Base-by-base conservation (phyloP, 2,888 invertebrate species). In the Polydesmus complanatus region DNA sequence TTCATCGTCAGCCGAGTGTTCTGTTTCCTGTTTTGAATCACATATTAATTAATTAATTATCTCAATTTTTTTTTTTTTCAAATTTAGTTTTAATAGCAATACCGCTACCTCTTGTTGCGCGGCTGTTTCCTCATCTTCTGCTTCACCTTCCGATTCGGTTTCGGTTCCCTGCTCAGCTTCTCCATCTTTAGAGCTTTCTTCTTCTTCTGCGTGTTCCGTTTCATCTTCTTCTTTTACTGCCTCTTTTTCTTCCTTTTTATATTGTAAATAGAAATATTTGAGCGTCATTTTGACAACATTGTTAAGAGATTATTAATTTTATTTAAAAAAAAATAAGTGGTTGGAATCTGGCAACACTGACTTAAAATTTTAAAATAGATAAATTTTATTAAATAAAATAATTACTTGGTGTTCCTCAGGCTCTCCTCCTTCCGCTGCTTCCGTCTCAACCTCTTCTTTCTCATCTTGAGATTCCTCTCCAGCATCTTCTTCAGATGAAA, bases 201-300 rank as follows among this genome's bases (percentile, higher is more conserved):
- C 23, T 54, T 56, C 21, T 64, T 22, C 37, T 14, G 5, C 37
- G 14, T 5, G 37, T 8, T 37, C 37, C 52, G 37, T 47, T 8
- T 37, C 14, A 14, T 37, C 37, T 37, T 37, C 14, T 37, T 37
- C 37, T 37, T 5, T 14, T 37, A 37, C 37, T 37, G 5, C 14
- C 14, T 37, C 37, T 8, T 8, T 14, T 8, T 37, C 14, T 37
- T 37, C 37, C 14, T 5, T 37, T 37, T 14, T 14, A 8, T 37
- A 5, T 37, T 37, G 8, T n/a, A n/a, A n/a, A n/a, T n/a, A n/a
- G n/a, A n/a, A n/a, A n/a, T n/a, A n/a, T n/a, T n/a, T n/a, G n/a
- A n/a, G n/a, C n/a, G n/a, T n/a, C n/a, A n/a, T n/a, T 75, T 69
- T 59, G 18, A 53, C 22, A 19, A 21, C 18, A 19, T 19, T n/a